A percentile compares a stretch with the other conserved stretches of the same genome.
phyloP scores from a whole-genome alignment of 2,113 vertebrate species.

The Percopsis transmontana region DNA sequence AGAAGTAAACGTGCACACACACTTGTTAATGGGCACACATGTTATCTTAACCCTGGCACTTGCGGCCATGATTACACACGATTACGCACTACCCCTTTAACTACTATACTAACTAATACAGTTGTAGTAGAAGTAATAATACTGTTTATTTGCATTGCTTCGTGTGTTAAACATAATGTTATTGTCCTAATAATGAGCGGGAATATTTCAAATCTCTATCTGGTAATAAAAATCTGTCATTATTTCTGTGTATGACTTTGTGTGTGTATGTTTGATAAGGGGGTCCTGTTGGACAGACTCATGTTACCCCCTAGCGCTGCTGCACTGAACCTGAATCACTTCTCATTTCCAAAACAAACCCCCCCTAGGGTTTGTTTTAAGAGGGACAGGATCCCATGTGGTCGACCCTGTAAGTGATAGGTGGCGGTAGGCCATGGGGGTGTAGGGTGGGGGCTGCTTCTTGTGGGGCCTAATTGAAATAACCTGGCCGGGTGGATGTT shows the following conservation, averaged over 20 bases:
- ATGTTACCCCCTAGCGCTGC: conserved; percentile 41
- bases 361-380: conserved; percentile 22
- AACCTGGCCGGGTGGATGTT: conserved; percentile 48
- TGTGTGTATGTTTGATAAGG: conserved; percentile 14
- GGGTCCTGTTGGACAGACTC: conserved; percentile 31
- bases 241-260: conserved; percentile 15
- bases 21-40: too few relatives aligned
- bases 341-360: conserved; percentile 56
- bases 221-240: not conserved
- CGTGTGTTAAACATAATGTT: too few relatives aligned
- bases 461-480: conserved; percentile 63
- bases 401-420: conserved; percentile 51
- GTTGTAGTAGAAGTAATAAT: too few relatives aligned
- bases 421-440: conserved; percentile 51
- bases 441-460: conserved; percentile 27
- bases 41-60: too few relatives aligned
- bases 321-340: conserved; percentile 63
- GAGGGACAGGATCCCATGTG: conserved; percentile 46
- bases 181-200: too few relatives aligned
- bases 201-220: too few relatives aligned
- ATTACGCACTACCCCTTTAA: too few relatives aligned
- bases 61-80: too few relatives aligned
- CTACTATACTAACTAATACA: too few relatives aligned
- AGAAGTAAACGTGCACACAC: too few relatives aligned
- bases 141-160: too few relatives aligned